Evolutionary conservation across 1,140 invertebrate genomes (phyloP).

Genomic region (Solenopsis fugax): DNA sequence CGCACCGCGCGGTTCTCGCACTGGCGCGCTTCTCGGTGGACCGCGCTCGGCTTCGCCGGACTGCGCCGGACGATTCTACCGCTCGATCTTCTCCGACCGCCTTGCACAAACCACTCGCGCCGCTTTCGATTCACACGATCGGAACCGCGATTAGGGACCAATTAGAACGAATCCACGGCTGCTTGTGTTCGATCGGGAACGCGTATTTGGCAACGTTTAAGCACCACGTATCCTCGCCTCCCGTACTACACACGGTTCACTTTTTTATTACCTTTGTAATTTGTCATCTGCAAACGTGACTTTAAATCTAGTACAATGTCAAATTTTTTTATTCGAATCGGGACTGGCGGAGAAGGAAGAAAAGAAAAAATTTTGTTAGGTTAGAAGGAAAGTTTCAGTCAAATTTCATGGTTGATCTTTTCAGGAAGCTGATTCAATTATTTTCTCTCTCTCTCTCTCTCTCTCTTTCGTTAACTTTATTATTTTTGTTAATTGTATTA

Average conservation of each 20-base stretch:
- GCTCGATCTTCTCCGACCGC: too few species aligned
- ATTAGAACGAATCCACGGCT: constrained; percentile 42
- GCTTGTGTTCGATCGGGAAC: constrained; percentile 5
- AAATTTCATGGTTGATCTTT: neutral
- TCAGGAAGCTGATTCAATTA: neutral
- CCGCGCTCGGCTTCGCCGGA: neutral
- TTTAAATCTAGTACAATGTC: neutral
- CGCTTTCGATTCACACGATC: constrained; percentile 44
- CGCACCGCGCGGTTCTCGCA: constrained; percentile 37
- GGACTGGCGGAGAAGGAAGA: neutral
- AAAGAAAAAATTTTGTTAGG: neutral
- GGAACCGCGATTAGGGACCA: constrained; percentile 30
- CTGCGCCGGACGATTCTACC: too few species aligned
- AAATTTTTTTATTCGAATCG: neutral
- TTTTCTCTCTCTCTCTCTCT: neutral
- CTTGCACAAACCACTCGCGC: too few species aligned
- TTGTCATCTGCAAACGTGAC: neutral
- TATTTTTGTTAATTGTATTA: too few species aligned
- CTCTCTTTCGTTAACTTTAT: too few species aligned
- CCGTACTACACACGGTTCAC: neutral
- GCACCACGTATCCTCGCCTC: neutral
- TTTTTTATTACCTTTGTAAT: neutral
- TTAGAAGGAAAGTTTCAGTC: neutral
- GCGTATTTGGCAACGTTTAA: neutral
- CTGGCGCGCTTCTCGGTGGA: constrained; percentile 71